Evolutionary conservation across 2,888 invertebrate species (phyloP).

Genomic region (Anthrax anthrax): DNA sequence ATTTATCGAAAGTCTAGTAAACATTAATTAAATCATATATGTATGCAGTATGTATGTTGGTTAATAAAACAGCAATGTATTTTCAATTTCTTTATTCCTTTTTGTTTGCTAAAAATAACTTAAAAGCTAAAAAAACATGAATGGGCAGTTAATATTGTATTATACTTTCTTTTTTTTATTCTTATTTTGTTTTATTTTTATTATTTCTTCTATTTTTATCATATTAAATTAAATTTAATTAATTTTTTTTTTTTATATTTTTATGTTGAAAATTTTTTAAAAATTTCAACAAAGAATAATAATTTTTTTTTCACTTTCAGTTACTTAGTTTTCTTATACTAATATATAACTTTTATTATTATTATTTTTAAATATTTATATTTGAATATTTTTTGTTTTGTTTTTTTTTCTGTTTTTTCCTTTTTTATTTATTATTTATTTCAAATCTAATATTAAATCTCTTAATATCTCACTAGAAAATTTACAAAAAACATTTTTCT

Average conservation of each 20-base stretch:
- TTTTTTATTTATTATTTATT: conserved; percentile 1
- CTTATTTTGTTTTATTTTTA: neutral
- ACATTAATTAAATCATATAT: no score
- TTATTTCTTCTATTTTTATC: neutral
- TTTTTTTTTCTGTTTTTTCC: neutral
- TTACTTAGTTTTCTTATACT: neutral
- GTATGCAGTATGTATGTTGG: no score
- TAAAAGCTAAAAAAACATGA: conserved; percentile 6
- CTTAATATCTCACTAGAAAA: conserved; percentile 7
- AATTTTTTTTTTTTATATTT: no score
- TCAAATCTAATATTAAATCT: neutral
- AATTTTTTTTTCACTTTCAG: neutral
- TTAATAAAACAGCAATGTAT: no score
- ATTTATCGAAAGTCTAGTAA: no score
- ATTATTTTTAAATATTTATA: no score
- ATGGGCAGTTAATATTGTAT: conserved; percentile 7
- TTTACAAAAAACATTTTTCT: conserved; percentile 3
- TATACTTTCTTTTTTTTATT: neutral
- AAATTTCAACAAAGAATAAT: conserved; percentile 1
- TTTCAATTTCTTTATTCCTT: no score
- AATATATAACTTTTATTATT: no score
- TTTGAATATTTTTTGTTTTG: no score
- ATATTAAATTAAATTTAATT: neutral
- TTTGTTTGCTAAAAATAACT: conserved; percentile 9
- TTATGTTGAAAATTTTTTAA: neutral